These are phyloP conservation scores for Agonum fuliginosum DNA, from an alignment of 2,888 invertebrate species.

Conservation along the genomic window DNA sequence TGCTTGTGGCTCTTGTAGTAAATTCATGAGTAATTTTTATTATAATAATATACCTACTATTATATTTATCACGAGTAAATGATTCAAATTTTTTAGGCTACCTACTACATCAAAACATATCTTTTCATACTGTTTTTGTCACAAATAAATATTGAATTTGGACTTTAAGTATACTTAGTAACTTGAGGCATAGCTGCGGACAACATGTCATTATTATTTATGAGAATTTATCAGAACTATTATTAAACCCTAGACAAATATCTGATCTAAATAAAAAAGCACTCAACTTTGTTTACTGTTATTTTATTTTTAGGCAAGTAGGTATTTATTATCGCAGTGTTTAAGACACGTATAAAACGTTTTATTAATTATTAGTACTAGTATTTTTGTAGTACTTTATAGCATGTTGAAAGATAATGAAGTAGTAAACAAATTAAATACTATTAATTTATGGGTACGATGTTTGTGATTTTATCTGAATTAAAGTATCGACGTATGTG, in stretches of 20 bases:
- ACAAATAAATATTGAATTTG: too few relatives aligned
- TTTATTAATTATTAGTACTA: background rate
- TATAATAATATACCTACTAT: too few relatives aligned
- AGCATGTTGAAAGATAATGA: too few relatives aligned
- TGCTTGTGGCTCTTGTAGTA: too few relatives aligned
- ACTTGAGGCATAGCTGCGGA: too few relatives aligned
- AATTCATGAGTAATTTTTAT: too few relatives aligned
- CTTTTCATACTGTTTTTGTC: background rate
- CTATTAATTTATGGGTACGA: background rate
- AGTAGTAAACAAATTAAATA: background rate
- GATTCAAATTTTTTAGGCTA: too few relatives aligned
- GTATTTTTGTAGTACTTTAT: background rate
- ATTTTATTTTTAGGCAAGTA: background rate
- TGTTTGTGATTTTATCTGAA: background rate
- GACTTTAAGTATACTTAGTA: too few relatives aligned
- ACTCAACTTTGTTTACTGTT: background rate
- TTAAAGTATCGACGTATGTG: background rate
- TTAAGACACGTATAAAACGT: background rate
- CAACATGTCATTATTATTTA: conserved; percentile 14
- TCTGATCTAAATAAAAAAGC: background rate
- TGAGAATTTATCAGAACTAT: background rate
- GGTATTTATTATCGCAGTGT: too few relatives aligned
- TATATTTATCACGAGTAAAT: too few relatives aligned
- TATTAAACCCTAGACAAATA: conserved; percentile 5
- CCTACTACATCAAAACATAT: too few relatives aligned